These are phyloP conservation scores for Drosophila tropicalis DNA, from an alignment of 1,140 invertebrate genomes.

Conservation along the genomic window DNA sequence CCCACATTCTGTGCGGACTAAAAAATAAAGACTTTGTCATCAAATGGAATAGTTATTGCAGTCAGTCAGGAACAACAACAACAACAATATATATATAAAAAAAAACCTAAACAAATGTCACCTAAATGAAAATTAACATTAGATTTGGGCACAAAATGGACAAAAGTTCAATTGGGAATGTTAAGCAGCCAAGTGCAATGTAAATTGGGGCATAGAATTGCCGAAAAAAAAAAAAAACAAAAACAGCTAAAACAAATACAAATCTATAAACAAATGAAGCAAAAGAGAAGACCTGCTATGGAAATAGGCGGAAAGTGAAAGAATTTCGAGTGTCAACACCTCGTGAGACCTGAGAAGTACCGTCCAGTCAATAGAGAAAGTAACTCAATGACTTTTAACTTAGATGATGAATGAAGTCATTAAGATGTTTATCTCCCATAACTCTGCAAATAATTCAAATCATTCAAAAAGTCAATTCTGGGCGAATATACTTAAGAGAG, in stretches of 20 bases:
- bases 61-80: not conserved
- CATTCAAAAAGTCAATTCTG: not conserved
- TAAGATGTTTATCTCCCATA: not conserved
- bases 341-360: slow-evolving; percentile 11
- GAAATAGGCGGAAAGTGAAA: slow-evolving; percentile 4
- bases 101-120: slow-evolving; percentile 33
- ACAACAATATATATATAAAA: not conserved
- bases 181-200: slow-evolving; percentile 53
- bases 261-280: slow-evolving; percentile 22
- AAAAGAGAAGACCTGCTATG: slow-evolving; percentile 16
- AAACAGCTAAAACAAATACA: slow-evolving; percentile 21
- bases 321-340: slow-evolving; percentile 4
- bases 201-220: slow-evolving; percentile 38
- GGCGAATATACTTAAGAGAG: too few relatives aligned
- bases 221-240: slow-evolving; percentile 15
- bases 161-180: slow-evolving; percentile 50
- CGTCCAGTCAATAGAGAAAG: slow-evolving; percentile 13
- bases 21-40: slow-evolving; percentile 41
- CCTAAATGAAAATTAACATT: slow-evolving; percentile 27
- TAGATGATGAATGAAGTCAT: not conserved
- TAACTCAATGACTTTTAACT: not conserved
- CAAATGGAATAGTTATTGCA: slow-evolving; percentile 23
- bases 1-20: not conserved
- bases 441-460: not conserved
- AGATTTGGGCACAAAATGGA: slow-evolving; percentile 47